Conservation (phyloP, 2,888 invertebrate genomes). For the Meandrusa payeni region DNA sequence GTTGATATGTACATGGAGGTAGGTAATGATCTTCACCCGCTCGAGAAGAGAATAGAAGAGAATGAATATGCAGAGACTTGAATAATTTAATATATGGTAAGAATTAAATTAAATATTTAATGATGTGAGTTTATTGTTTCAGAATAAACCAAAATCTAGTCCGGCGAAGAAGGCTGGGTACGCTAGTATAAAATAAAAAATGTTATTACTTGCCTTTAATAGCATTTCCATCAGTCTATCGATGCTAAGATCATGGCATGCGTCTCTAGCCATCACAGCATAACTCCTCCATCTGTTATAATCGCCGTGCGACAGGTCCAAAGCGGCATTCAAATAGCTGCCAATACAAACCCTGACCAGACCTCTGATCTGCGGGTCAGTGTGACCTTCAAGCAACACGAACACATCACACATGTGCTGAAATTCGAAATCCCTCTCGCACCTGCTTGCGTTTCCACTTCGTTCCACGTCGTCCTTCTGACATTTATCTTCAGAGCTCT, state of each 20-base stretch:
- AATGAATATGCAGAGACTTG: too few relatives aligned
- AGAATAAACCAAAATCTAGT: too few relatives aligned
- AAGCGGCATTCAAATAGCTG: slow-evolving; percentile 82
- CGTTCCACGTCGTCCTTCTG: slow-evolving; percentile 28
- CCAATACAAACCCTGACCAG: slow-evolving; percentile 85
- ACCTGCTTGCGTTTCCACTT: too few relatives aligned
- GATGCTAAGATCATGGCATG: slow-evolving; percentile 57
- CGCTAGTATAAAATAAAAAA: too few relatives aligned
- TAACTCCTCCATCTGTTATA: slow-evolving; percentile 74
- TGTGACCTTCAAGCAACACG: slow-evolving; percentile 83
- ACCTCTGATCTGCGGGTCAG: slow-evolving; percentile 91
- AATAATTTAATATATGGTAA: too few relatives aligned
- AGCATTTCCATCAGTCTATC: slow-evolving; percentile 76
- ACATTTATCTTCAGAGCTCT: slow-evolving; percentile 30
- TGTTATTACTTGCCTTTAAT: slow-evolving; percentile 72
- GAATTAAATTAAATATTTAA: too few relatives aligned
- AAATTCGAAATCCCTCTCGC: slow-evolving; percentile 50
- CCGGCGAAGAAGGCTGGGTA: too few relatives aligned
- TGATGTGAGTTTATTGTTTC: too few relatives aligned
- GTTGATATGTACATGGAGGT: too few relatives aligned
- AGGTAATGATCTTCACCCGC: too few relatives aligned
- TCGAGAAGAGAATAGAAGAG: too few relatives aligned
- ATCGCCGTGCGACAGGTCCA: slow-evolving; percentile 78
- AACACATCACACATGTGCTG: slow-evolving; percentile 87
- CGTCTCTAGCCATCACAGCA: slow-evolving; percentile 54